These are phyloP conservation scores for Saccostrea echinata DNA, from an alignment of 1,140 invertebrate species.

Conservation along the genomic window DNA sequence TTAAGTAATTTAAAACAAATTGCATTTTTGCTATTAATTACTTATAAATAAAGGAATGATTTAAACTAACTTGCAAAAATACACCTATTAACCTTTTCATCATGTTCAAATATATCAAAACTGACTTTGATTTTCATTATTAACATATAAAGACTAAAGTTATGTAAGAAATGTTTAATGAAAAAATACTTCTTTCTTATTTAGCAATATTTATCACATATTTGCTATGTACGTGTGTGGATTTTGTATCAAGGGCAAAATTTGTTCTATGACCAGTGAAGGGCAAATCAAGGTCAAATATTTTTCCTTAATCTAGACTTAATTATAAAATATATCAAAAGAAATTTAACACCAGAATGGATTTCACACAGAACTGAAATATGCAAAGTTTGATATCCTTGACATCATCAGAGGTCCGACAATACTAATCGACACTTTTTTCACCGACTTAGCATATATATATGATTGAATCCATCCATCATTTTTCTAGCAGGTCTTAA, in stretches of 20 bases:
- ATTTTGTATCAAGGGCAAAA: neutral
- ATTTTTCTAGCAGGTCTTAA: neutral
- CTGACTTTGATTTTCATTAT: too few relatives aligned
- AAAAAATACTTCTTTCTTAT: too few relatives aligned
- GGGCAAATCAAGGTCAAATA: conserved; percentile 12
- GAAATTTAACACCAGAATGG: neutral
- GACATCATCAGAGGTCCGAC: neutral
- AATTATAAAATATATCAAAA: neutral
- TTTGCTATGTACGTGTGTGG: too few relatives aligned
- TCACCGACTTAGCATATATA: neutral
- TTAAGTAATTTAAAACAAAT: too few relatives aligned
- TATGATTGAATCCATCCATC: conserved; percentile 14
- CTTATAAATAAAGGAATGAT: too few relatives aligned
- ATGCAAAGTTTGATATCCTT: neutral
- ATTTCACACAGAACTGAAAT: neutral
- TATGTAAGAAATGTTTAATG: too few relatives aligned
- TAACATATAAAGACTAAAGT: too few relatives aligned
- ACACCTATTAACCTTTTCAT: too few relatives aligned
- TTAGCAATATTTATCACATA: too few relatives aligned
- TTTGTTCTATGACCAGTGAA: neutral
- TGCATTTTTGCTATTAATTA: too few relatives aligned
- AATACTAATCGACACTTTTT: neutral
- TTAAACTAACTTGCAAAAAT: too few relatives aligned
- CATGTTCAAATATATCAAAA: too few relatives aligned
- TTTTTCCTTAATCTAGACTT: neutral